Percentiles rank a stretch among this genome's conserved stretches.
Evolutionary conservation across 2,113 vertebrate species (phyloP).

Genomic region (Felis catus): F.catus_Fca126_mat1.0 CM031416.1:119441001-119441500

Average conservation of each 20-base stretch:
- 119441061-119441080: not conserved
- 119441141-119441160: not conserved
- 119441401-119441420: not conserved
- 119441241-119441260: not conserved
- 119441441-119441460: not conserved
- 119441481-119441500: not conserved
- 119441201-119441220: not conserved
- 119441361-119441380: not conserved
- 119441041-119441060: not conserved
- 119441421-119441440: not conserved
- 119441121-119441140: not conserved
- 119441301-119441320: not conserved
- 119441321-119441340: not conserved
- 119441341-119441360: not conserved
- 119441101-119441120: not conserved
- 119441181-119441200: not conserved
- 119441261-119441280: not conserved
- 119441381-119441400: not conserved
- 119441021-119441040: not conserved
- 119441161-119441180: not conserved
- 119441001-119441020: not conserved
- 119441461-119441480: not conserved
- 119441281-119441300: not conserved
- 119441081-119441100: not conserved
- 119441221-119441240: not conserved